phyloP scores from a whole-genome alignment of 1,140 invertebrate genomes.

The Chionoecetes opilio region DNA sequence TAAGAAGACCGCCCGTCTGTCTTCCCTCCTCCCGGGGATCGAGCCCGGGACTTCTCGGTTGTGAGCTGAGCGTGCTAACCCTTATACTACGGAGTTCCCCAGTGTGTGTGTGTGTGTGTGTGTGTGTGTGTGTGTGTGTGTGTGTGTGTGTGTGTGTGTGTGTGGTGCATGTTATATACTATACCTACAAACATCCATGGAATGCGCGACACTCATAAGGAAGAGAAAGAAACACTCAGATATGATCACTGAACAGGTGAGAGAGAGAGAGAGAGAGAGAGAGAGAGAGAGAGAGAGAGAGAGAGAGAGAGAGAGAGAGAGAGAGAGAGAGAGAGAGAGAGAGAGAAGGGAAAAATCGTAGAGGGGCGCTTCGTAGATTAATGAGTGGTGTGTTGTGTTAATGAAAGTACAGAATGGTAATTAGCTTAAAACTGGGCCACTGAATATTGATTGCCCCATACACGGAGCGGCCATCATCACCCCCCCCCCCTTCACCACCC shows the following conservation, averaged over 20 bases:
- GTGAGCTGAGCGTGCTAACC: too few relatives aligned
- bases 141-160: too few relatives aligned
- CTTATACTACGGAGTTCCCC: too few relatives aligned
- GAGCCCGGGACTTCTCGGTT: too few relatives aligned
- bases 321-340: too few relatives aligned
- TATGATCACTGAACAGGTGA: neutral
- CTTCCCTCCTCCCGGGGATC: too few relatives aligned
- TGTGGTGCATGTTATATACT: too few relatives aligned
- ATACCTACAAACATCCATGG: too few relatives aligned
- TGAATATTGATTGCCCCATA: neutral
- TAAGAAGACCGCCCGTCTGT: too few relatives aligned
- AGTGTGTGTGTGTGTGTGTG: too few relatives aligned
- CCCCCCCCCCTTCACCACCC: neutral
- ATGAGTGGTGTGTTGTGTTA: constrained; percentile 40
- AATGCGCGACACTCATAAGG: neutral
- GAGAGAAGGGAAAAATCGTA: neutral
- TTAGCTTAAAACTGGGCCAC: constrained; percentile 46
- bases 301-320: too few relatives aligned
- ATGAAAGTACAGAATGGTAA: constrained; percentile 47
- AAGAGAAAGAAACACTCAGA: neutral
- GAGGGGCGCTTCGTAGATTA: constrained; percentile 30
- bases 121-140: too few relatives aligned
- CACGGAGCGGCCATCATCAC: neutral
- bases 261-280: neutral
- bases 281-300: constrained; percentile 34